phyloP scores from a whole-genome alignment of 1,140 invertebrate species.

The Papilio dardanus region DNA sequence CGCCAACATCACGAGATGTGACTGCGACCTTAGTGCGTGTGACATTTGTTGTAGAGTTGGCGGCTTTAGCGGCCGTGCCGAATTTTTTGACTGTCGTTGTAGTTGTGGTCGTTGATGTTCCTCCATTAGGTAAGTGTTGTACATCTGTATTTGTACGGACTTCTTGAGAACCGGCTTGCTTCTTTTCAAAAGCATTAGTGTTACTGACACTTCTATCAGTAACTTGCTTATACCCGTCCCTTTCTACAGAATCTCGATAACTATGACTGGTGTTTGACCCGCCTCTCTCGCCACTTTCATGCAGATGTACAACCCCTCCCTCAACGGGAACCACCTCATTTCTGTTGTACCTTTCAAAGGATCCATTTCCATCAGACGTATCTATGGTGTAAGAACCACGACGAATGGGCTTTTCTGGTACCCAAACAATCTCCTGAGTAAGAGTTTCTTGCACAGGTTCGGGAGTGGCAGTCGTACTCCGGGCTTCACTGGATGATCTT shows the following conservation, averaged over 20 bases:
- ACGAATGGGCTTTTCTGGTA: conserved; percentile 65
- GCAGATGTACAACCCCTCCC: conserved; percentile 62
- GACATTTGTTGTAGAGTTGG: conserved; percentile 62
- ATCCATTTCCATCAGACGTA: conserved; percentile 59
- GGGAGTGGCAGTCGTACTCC: conserved; percentile 67
- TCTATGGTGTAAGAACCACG: conserved; percentile 77
- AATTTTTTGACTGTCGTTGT: conserved; percentile 72
- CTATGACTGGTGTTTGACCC: conserved; percentile 56
- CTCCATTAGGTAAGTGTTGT: conserved; percentile 68
- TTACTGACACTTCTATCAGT: conserved; percentile 62
- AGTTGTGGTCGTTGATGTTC: conserved; percentile 68
- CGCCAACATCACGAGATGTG: conserved; percentile 70
- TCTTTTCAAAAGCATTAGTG: conserved; percentile 65
- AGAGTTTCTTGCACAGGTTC: conserved; percentile 71
- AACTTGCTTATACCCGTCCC: conserved; percentile 66
- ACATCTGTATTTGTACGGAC: conserved; percentile 66
- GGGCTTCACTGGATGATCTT: conserved; percentile 59
- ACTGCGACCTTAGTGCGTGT: conserved; percentile 66
- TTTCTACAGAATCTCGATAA: conserved; percentile 58
- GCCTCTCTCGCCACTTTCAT: conserved; percentile 60
- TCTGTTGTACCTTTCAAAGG: conserved; percentile 64
- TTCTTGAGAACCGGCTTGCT: conserved; percentile 64
- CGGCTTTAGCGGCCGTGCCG: conserved; percentile 66
- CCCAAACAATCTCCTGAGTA: conserved; percentile 74
- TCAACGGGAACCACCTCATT: conserved; percentile 66